Evolutionary conservation across 2,113 vertebrate species (phyloP), one percentile per base, ranked within the genome.

Genomic region (Octodon degus): DNA sequence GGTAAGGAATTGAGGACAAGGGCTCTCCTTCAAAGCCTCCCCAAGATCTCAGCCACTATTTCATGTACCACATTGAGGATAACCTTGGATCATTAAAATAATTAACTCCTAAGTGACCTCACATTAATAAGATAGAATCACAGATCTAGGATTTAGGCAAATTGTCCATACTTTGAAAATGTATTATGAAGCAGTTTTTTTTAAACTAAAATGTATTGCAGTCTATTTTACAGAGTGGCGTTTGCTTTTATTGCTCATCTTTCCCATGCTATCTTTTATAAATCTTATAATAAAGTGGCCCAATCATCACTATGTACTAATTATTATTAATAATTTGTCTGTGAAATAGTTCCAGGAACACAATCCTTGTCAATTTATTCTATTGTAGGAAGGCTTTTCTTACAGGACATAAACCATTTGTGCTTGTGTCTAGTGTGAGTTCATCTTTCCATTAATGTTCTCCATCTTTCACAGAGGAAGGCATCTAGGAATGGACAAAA

Each of bases 401-500:
- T 50, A 20, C 4, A n/a, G 82, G 76, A 81, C 76, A 77, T 63
- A 91, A 74, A 89, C 67, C 74, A 58, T 83, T 60, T 76, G 25
- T 50, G 50, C 40, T 67, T 93, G 67, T 19, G 83, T 79, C 89
- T 94, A 88, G 63, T 19, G 16, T 37, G 82, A 80, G 60, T 80
- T 91, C 67, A 77, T 67, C 90, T 94, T 96, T 86, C 94, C 0
- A 1, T 89, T 72, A 30, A 40, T 40, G 72, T 68, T 93, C 82
- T 80, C 91, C 76, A 87, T 68, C 84, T 76, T 2, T 24, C 93
- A 96, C 84, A 91, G 91, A 91, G 80, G 63, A 63, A 47, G 63
- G 90, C 87, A 76, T 94, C 94, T 83, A 96, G 74, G 68, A 86
- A 53, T 3, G 50, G 94, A 89, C 86, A 95, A 94, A 81, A 89